Evolutionary conservation across 1,140 invertebrate species (phyloP), one percentile per base, ranked within the genome.

Genomic region (Rhyacophila brunnea): DNA sequence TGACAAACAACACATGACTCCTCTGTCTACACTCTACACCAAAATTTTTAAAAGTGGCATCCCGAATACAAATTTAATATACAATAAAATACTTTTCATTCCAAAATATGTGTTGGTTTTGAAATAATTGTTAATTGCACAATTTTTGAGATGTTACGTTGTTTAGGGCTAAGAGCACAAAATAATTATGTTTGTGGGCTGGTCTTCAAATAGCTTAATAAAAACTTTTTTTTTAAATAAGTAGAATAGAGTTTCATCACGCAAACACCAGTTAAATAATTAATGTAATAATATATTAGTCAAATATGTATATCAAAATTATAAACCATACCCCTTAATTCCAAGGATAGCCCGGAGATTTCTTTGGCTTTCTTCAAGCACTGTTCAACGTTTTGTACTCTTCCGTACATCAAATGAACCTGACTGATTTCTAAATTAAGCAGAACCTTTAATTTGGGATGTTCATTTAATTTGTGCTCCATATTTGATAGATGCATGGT

Each of bases 361-460:
- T 82, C 71, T 66, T 80, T 79, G 0, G 88, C 87, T 54, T 75
- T 74, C 15, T 83, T 73, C 9, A 95, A 78, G 69, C 86, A 82
- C 54, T 86, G 79, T 56, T 87, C 83, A 14, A 86, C 83, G 67
- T 83, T 82, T 43, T 82, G 79, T 13, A 90, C 79, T 66, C 91
- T 85, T 66, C 85, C 86, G 71, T 90, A 94, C 40, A 84, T 77
- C 10, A 90, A 74, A 73, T 88, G 88, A 28, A 90, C 80, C 64
- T 90, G 85, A 23, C 85, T 83, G 52, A 86, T 75, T 79, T 96
- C 93, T 17, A 92, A 69, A 67, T 86, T 81, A 48, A 91, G 83
- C 49, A 90, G 71, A n/a, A 85, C 79, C 66, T 83, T 80, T 4
- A 83, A 67, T 60, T 81, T 73, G 17, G 72, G 68, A 65, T 81